Base-by-base conservation (phyloP, 2,888 invertebrate species). In the Caenorhabditis auriculariae region DNA sequence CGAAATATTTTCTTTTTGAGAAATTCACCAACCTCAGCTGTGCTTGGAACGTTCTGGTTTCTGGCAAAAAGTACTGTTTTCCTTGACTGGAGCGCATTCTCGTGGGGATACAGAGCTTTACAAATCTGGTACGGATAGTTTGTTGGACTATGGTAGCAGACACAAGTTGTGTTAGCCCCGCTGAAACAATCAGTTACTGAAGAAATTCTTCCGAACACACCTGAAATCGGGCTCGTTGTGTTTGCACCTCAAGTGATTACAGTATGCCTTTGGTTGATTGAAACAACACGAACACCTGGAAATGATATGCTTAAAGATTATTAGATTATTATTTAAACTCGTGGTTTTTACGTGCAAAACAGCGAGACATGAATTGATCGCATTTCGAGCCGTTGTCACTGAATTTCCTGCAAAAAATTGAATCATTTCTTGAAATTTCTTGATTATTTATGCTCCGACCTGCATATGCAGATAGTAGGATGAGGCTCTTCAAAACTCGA, bases 201-300 rank as follows among this genome's bases (percentile, higher is more conserved):
- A 26, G 15, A 26, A 29, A 28, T 27, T 39, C 38, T 12, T 41
- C 42, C 26, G 27, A n/a, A 39, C 69, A 54, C 38, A 73, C 73
- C 60, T 65, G 54, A 79, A 76, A 44, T 73, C 66, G n/a, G 79
- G 79, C 24, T 70, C 65, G 28, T 69, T 60, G 27, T 76, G 60
- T 19, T 51, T 56, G 47, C 79, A 79, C 41, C 73, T 72, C 15
- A 79, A 38, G 19, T 76, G 74, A 41, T 71, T 61, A 44, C 79
- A 79, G 55, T 64, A 69, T 26, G 69, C 64, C 29, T 58, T 69
- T 1, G 75, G 74, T 46, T 79, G 79, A 44, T 74, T 75, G 63
- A 79, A 75, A 50, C 77, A 77, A 47, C 78, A 79, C 5, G 67
- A 55, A 49, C 78, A 78, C 28, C 76, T 75, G 47, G 58, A 66